Percentiles rank a stretch among this genome's conserved stretches.
Conservation (phyloP, 2,797 vertebrate genomes). For the Odontamblyopus rebecca region DNA sequence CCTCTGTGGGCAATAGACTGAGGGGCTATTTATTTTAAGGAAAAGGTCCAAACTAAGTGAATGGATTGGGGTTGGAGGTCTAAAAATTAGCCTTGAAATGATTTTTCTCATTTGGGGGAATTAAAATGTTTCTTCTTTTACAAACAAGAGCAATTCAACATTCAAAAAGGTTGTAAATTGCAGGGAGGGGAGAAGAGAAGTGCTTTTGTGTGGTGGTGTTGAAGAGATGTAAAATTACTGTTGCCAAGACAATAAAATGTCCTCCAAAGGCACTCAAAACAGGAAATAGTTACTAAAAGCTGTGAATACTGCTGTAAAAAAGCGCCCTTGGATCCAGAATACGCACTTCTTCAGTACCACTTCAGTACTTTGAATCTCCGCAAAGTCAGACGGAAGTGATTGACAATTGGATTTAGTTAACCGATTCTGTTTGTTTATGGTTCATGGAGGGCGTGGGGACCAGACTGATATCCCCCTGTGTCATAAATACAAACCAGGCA, state of each 20-base stretch:
- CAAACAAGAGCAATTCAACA: not conserved
- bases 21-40: slow-evolving; percentile 4
- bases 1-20: not conserved
- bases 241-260: not conserved
- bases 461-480: no score
- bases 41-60: not conserved
- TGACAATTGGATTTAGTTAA: no score
- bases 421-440: no score
- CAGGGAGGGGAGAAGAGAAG: not conserved
- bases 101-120: not conserved
- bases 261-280: not conserved
- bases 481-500: no score
- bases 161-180: not conserved
- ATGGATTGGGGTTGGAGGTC: no score
- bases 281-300: not conserved
- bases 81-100: not conserved
- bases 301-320: not conserved
- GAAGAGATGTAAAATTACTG: not conserved
- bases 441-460: no score
- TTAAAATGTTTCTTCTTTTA: not conserved
- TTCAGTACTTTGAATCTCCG: no score
- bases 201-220: not conserved
- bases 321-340: no score
- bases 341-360: no score
- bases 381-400: no score